Conservation (phyloP, 2,797 vertebrate species). For the Gadopsis bispinosus region DNA sequence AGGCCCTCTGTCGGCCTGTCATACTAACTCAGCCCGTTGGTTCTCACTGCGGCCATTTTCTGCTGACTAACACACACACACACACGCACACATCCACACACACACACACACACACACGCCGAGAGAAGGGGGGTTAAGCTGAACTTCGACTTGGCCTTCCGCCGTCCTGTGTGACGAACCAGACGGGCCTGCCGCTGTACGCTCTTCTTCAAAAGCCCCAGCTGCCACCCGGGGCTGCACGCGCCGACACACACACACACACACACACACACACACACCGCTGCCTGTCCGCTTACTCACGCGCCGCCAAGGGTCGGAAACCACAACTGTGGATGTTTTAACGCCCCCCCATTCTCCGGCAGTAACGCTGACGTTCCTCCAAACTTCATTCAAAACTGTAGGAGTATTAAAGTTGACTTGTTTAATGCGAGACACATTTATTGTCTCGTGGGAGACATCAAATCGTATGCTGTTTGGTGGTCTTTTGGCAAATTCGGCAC, state of each 20-base stretch:
- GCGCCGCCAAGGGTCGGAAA: slow-evolving; percentile 31
- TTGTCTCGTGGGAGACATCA: neutral
- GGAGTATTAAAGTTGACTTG: neutral
- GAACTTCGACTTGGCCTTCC: slow-evolving; percentile 73
- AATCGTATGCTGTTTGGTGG: accelerated
- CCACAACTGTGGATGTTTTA: neutral
- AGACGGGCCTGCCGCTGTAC: slow-evolving; percentile 29
- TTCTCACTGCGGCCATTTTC: slow-evolving; percentile 80
- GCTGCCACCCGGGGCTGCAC: slow-evolving; percentile 28
- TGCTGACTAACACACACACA: slow-evolving; percentile 77
- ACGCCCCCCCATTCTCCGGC: slow-evolving; percentile 3
- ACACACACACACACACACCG: neutral
- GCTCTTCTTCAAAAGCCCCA: neutral
- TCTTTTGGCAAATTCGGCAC: slow-evolving; percentile 42
- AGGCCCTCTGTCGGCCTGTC: slow-evolving; percentile 69
- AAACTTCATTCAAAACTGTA: slow-evolving; percentile 36
- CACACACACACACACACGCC: slow-evolving; percentile 8
- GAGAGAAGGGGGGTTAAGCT: slow-evolving; percentile 44
- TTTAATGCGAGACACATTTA: neutral
- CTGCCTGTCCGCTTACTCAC: neutral
- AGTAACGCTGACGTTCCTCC: slow-evolving; percentile 12
- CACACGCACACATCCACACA: no score
- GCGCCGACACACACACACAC: neutral
- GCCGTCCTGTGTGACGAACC: slow-evolving; percentile 42
- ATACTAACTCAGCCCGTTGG: slow-evolving; percentile 59